Conservation (phyloP, 2,113 vertebrate species). For the Hylia prasina region DNA sequence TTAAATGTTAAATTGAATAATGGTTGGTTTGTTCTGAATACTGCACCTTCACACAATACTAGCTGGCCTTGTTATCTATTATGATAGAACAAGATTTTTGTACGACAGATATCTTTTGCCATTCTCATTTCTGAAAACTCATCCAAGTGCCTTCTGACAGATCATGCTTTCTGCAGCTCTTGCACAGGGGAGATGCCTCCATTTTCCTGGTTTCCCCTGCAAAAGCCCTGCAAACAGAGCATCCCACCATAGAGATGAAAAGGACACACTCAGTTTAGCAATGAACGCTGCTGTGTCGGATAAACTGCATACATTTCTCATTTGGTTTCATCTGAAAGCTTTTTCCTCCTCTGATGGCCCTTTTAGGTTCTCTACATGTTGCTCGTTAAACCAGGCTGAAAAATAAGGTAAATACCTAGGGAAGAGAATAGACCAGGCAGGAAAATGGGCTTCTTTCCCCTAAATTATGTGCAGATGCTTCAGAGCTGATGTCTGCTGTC, state of each 20-base stretch:
- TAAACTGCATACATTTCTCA: not conserved
- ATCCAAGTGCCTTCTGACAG: not conserved
- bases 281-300: accelerated
- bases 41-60: not conserved
- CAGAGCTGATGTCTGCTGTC: not conserved
- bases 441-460: not conserved
- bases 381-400: not conserved
- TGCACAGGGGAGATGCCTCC: not conserved
- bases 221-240: not conserved
- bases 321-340: not conserved
- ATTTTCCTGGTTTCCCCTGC: not conserved
- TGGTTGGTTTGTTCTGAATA: not conserved
- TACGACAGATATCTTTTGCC: not conserved
- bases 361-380: not conserved
- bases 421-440: not conserved
- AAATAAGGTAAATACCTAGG: not conserved
- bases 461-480: not conserved
- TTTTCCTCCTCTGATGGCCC: not conserved
- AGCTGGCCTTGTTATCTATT: not conserved
- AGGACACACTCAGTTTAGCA: accelerated
- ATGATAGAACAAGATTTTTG: not conserved
- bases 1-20: not conserved
- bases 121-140: not conserved
- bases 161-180: not conserved
- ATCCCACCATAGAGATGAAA: accelerated